Evolutionary conservation across 2,797 vertebrate genomes (phyloP).

Genomic region (Parotocinclus haroldoi): DNA sequence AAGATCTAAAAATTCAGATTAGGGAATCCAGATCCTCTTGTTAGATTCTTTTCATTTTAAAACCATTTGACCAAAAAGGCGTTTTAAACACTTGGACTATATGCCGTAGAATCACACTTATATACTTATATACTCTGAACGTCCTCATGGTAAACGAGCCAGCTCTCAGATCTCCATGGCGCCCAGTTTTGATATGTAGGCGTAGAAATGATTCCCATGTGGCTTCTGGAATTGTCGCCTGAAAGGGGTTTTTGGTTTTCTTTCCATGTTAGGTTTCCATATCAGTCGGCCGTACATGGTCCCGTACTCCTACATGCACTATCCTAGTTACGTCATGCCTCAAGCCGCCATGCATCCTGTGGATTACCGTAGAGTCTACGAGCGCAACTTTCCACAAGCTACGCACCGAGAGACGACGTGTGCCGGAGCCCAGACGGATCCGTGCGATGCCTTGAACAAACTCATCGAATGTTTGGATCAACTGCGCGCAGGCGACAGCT

Average conservation of each 20-base stretch:
- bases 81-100: no score
- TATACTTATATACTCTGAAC: no score
- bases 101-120: no score
- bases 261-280: constrained; percentile 60
- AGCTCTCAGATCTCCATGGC: no score
- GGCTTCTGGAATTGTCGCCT: no score
- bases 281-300: constrained; percentile 61
- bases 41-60: no score
- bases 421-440: constrained; percentile 70
- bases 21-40: no score
- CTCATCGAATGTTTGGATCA: constrained; percentile 72
- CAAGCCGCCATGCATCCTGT: constrained; percentile 62
- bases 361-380: constrained; percentile 70
- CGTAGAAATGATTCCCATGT: no score
- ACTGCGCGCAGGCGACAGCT: constrained; percentile 57
- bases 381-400: constrained; percentile 61
- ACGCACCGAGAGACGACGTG: constrained; percentile 59
- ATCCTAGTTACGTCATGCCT: constrained; percentile 67
- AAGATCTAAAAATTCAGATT: no score
- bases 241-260: not conserved
- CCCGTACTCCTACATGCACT: constrained; percentile 72
- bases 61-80: no score
- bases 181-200: no score
- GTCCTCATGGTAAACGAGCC: no score
- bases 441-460: constrained; percentile 68